These are phyloP conservation scores for Kuschelorhynchus macadamiae DNA, from an alignment of 2,888 invertebrate species.

Conservation along the genomic window DNA sequence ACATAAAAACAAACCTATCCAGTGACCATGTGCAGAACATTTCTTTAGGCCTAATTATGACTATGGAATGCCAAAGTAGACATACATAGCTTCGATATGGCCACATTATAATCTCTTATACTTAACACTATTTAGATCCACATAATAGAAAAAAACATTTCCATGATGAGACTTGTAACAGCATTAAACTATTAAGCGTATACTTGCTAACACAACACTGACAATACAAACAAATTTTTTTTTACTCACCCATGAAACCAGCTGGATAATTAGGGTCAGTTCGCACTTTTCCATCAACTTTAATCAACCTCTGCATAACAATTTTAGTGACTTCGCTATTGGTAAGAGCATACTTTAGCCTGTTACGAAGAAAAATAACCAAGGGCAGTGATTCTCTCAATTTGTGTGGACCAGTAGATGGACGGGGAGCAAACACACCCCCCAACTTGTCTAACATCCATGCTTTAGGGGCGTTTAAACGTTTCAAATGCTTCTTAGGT, in stretches of 20 bases:
- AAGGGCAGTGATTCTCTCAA: constrained; percentile 96
- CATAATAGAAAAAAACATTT: too few relatives aligned
- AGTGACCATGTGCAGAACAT: constrained; percentile 69
- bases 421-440: constrained; percentile 97
- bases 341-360: constrained; percentile 97
- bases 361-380: constrained; percentile 96
- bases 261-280: constrained; percentile 98
- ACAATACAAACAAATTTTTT: not conserved
- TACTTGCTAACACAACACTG: too few relatives aligned
- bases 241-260: constrained; percentile 96
- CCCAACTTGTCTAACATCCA: constrained; percentile 99
- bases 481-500: constrained; percentile 99
- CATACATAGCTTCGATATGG: constrained; percentile 67
- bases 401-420: constrained; percentile 98
- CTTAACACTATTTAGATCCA: too few relatives aligned
- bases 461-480: constrained; percentile 98
- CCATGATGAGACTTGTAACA: too few relatives aligned
- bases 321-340: constrained; percentile 98
- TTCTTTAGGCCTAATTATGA: constrained; percentile 69
- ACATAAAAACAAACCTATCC: constrained; percentile 56
- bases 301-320: constrained; percentile 97
- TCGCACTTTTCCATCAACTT: constrained; percentile 98
- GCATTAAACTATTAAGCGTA: too few relatives aligned
- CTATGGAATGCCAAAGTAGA: constrained; percentile 58
- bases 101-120: constrained; percentile 55